phyloP scores from a whole-genome alignment of 2,797 vertebrate genomes.

The Sebastes goodei region DNA sequence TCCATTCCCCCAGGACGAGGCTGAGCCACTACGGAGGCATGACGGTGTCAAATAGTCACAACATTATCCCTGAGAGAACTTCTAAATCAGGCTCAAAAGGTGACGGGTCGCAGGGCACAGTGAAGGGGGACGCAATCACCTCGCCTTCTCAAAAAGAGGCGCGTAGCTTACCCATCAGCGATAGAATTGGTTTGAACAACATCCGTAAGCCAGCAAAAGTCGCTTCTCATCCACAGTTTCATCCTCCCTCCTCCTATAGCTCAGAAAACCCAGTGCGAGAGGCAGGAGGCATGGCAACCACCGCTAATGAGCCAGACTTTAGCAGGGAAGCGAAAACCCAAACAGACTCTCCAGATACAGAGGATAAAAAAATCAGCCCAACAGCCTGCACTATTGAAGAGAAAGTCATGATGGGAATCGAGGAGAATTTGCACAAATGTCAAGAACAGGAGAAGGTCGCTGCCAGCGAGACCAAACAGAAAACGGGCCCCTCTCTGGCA shows the following conservation, averaged over 20 bases:
- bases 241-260: slow-evolving; percentile 59
- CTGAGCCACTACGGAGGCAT: slow-evolving; percentile 80
- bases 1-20: slow-evolving; percentile 55
- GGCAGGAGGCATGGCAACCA: slow-evolving; percentile 46
- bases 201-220: slow-evolving; percentile 68
- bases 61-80: slow-evolving; percentile 81
- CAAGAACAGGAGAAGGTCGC: slow-evolving; percentile 87
- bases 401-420: slow-evolving; percentile 95
- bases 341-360: slow-evolving; percentile 68
- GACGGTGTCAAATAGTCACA: slow-evolving; percentile 74
- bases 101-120: slow-evolving; percentile 58
- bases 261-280: slow-evolving; percentile 68
- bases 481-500: slow-evolving; percentile 87
- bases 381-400: slow-evolving; percentile 89
- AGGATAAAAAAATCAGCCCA: slow-evolving; percentile 71
- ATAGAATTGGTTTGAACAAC: slow-evolving; percentile 67
- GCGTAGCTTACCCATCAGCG: slow-evolving; percentile 45
- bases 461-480: slow-evolving; percentile 84
- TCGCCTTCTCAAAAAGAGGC: slow-evolving; percentile 74
- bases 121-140: slow-evolving; percentile 67
- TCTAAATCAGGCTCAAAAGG: slow-evolving; percentile 69
- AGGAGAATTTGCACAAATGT: slow-evolving; percentile 91
- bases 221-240: slow-evolving; percentile 76
- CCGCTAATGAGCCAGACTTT: slow-evolving; percentile 68
- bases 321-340: slow-evolving; percentile 61